Evolutionary conservation across 1,140 invertebrate species (phyloP).

Genomic region (Globodera rostochiensis): DNA sequence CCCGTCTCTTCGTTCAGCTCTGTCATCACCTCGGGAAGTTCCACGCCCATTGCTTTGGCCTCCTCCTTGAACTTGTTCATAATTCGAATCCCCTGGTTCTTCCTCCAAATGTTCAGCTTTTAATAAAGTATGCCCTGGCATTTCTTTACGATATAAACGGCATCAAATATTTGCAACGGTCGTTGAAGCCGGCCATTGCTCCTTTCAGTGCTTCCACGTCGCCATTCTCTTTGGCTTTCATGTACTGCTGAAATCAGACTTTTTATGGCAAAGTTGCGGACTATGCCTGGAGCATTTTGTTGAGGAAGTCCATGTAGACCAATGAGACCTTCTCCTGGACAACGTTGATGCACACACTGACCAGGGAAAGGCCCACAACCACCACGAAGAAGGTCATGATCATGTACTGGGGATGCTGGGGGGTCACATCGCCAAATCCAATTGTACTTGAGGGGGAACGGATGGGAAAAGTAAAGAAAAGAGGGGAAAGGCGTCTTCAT

Average conservation of each 20-base stretch:
- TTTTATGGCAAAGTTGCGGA: constrained; percentile 17
- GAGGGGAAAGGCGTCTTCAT: neutral
- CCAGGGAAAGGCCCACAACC: constrained; percentile 87
- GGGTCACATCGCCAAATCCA: constrained; percentile 46
- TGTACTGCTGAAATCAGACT: constrained; percentile 51
- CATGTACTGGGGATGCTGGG: constrained; percentile 79
- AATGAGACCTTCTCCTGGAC: constrained; percentile 58
- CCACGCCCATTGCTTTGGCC: constrained; percentile 54
- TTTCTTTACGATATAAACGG: constrained; percentile 50
- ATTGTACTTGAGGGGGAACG: constrained; percentile 20
- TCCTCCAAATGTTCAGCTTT: constrained; percentile 36
- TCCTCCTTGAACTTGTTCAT: constrained; percentile 60
- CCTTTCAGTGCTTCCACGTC: constrained; percentile 57
- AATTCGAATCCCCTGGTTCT: constrained; percentile 56
- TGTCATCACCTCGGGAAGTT: constrained; percentile 58
- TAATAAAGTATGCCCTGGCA: constrained; percentile 9
- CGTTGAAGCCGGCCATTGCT: constrained; percentile 59
- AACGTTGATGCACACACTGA: constrained; percentile 87
- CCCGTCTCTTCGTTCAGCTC: constrained; percentile 61
- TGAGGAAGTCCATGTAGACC: constrained; percentile 55
- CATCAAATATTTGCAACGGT: constrained; percentile 60
- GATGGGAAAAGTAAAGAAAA: neutral
- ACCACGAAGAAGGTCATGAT: constrained; percentile 88
- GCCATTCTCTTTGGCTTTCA: constrained; percentile 52
- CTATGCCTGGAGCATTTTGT: constrained; percentile 55